Percentiles rank a stretch among this genome's conserved stretches.
Conservation (phyloP, 2,113 vertebrate species). For the Rhabdornis inornatus region DNA sequence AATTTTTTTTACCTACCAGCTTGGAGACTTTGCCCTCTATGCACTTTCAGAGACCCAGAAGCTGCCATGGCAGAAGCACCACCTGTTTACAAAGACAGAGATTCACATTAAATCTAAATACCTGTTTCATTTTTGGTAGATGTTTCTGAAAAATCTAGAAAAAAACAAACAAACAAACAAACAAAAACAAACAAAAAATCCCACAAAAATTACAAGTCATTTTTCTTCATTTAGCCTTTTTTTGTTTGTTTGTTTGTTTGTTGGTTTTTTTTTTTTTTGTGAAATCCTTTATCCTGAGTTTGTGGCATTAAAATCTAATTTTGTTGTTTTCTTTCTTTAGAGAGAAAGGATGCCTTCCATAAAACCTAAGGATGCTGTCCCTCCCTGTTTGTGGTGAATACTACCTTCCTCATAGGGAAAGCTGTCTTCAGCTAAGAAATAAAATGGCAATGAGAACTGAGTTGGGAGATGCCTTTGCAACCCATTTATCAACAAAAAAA, state of each 20-base stretch:
- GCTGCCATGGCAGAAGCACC: slow-evolving; percentile 49
- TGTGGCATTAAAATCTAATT: neutral
- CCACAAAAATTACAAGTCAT: neutral
- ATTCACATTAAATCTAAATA: neutral
- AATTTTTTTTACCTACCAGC: slow-evolving; percentile 36
- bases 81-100: slow-evolving; percentile 35
- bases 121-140: neutral
- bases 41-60: slow-evolving; percentile 56
- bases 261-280: neutral
- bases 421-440: neutral
- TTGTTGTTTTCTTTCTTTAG: neutral
- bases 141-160: neutral
- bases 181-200: neutral
- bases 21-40: slow-evolving; percentile 43
- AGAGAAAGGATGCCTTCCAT: neutral
- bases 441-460: neutral
- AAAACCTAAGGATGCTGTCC: neutral
- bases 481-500: neutral
- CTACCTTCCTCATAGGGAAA: neutral
- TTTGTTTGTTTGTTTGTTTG: neutral
- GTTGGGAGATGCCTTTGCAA: neutral
- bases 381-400: neutral
- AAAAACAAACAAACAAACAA: neutral
- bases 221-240: neutral
- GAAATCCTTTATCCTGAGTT: neutral